Percentiles rank a stretch among this genome's conserved stretches.
These are phyloP conservation scores for Chelon labrosus DNA, from an alignment of 2,797 vertebrate species.

Conservation along the genomic window DNA sequence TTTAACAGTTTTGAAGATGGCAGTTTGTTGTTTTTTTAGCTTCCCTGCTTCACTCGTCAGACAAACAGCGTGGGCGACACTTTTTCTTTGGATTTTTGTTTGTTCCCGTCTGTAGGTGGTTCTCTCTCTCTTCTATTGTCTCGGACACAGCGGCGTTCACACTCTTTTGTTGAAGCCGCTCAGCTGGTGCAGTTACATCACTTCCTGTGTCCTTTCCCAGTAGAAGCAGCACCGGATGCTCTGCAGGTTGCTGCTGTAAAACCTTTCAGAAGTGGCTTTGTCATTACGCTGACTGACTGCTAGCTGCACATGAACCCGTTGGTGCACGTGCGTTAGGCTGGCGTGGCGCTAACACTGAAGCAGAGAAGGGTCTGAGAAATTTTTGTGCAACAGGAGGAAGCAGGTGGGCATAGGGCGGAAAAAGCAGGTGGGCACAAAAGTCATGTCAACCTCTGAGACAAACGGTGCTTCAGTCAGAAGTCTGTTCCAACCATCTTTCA, in stretches of 20 bases:
- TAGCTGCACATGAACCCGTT: no score
- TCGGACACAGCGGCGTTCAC: conserved; percentile 4
- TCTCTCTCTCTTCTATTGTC: conserved; percentile 43
- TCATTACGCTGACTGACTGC: no score
- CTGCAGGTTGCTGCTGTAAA: neutral
- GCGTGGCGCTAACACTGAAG: conserved; percentile 37
- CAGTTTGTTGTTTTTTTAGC: neutral
- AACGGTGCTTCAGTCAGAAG: neutral
- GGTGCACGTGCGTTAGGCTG: conserved; percentile 24
- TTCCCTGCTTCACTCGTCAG: neutral
- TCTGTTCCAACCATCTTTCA: neutral
- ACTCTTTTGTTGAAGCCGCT: conserved; percentile 14
- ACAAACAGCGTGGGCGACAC: conserved; percentile 21
- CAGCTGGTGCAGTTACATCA: conserved; percentile 30
- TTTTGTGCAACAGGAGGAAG: conserved; percentile 41
- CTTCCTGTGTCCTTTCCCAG: conserved; percentile 49
- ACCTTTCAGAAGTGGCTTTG: neutral
- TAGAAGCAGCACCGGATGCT: conserved; percentile 8
- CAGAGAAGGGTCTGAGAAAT: conserved; percentile 22
- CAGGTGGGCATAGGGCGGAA: conserved; percentile 49
- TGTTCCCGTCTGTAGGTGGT: conserved; percentile 46
- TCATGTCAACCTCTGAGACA: conserved; percentile 33
- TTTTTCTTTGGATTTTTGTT: conserved; percentile 29
- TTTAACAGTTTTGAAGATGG: neutral
- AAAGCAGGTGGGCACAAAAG: conserved; percentile 60